phyloP scores from a whole-genome alignment of 2,797 vertebrate genomes.

The Potorous gilbertii region DNA sequence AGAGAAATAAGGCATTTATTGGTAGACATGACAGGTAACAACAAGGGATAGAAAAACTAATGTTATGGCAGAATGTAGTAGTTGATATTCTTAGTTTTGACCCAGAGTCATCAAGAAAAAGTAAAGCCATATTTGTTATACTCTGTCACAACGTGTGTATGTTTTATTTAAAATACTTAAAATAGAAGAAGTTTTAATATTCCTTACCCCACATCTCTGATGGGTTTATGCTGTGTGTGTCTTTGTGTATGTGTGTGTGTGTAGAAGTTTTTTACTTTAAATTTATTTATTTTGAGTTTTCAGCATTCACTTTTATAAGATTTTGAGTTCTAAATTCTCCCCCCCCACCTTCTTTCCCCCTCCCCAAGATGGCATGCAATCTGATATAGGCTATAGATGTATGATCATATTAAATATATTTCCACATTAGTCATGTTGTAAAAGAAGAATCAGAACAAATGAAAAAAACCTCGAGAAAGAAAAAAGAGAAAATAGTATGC shows the following conservation, averaged over 20 bases:
- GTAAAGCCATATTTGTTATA: conserved; percentile 3
- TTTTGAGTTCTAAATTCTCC: too few relatives aligned
- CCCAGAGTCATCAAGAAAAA: background rate
- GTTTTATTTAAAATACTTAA: background rate
- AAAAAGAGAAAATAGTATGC: too few relatives aligned
- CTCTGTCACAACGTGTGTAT: background rate
- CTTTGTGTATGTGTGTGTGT: background rate
- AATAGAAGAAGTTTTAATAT: conserved; percentile 9
- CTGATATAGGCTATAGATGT: too few relatives aligned
- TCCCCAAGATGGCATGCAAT: too few relatives aligned
- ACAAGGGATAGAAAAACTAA: background rate
- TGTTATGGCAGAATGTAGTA: background rate
- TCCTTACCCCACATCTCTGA: conserved; percentile 23
- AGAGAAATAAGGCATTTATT: background rate
- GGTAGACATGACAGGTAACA: conserved; percentile 2
- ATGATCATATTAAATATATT: too few relatives aligned
- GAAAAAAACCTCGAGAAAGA: too few relatives aligned
- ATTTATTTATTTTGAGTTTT: too few relatives aligned
- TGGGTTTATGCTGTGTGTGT: conserved; percentile 9
- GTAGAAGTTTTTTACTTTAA: too few relatives aligned
- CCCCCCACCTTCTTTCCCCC: too few relatives aligned
- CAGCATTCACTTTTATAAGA: too few relatives aligned
- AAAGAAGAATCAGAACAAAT: too few relatives aligned
- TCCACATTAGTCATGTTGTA: too few relatives aligned
- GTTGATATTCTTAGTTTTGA: conserved; percentile 23